Percentiles rank a stretch among this genome's conserved stretches.
These are phyloP conservation scores for Scrobipalpa atriplicella DNA, from an alignment of 2,888 invertebrate genomes.

Conservation along the genomic window DNA sequence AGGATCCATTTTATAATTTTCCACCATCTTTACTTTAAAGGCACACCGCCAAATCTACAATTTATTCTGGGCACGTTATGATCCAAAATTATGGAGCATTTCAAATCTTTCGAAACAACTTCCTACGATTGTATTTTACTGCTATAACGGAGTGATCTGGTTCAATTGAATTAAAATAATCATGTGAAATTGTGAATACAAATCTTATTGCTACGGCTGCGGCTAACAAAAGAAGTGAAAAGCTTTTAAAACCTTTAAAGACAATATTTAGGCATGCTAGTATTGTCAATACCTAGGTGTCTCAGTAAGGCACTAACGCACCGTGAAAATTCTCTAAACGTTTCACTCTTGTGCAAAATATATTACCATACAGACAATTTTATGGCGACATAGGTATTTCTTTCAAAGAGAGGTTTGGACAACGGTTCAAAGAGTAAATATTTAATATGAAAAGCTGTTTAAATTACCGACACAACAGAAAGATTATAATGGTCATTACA, in stretches of 20 bases:
- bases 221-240: slow-evolving; percentile 28
- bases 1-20: slow-evolving; percentile 56
- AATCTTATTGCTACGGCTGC: slow-evolving; percentile 43
- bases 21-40: slow-evolving; percentile 9
- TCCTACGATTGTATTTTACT: slow-evolving; percentile 56
- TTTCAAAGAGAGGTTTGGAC: slow-evolving; percentile 31
- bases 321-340: slow-evolving; percentile 66
- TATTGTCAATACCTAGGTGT: slow-evolving; percentile 42
- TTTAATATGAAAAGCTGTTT: slow-evolving; percentile 3
- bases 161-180: slow-evolving; percentile 55
- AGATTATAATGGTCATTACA: background rate
- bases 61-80: slow-evolving; percentile 23
- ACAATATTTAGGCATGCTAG: slow-evolving; percentile 40
- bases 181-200: slow-evolving; percentile 51
- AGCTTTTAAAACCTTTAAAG: slow-evolving; percentile 15
- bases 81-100: slow-evolving; percentile 52
- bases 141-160: slow-evolving; percentile 55
- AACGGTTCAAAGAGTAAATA: slow-evolving; percentile 21
- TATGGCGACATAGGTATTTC: slow-evolving; percentile 29
- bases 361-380: slow-evolving; percentile 44
- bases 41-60: slow-evolving; percentile 18
- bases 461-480: background rate
- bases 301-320: slow-evolving; percentile 54
- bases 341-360: slow-evolving; percentile 49
- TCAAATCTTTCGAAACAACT: slow-evolving; percentile 52